Conservation (phyloP, 1,140 invertebrate species). For the Adoxophyes honmai region DNA sequence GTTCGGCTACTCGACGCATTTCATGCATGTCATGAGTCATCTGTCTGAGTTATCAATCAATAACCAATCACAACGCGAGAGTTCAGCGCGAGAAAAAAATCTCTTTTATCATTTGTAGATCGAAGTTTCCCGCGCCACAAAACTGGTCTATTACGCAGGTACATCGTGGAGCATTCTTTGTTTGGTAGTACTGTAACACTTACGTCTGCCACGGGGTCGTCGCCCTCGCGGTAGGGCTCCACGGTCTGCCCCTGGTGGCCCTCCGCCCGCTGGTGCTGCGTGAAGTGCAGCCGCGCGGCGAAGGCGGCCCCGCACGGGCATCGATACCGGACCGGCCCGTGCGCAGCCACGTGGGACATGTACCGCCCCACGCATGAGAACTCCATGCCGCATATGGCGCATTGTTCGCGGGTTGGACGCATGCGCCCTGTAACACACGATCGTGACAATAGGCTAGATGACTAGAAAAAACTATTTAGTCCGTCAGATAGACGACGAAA, state of each 20-base stretch:
- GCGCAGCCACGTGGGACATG: conserved; percentile 69
- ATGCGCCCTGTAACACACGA: conserved; percentile 33
- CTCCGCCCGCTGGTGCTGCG: conserved; percentile 74
- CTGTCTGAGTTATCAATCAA: no score
- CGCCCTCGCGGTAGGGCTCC: conserved; percentile 32
- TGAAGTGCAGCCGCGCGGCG: conserved; percentile 66
- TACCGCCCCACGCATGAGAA: conserved; percentile 60
- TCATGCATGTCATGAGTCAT: no score
- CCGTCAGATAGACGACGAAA: background rate
- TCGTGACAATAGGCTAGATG: no score
- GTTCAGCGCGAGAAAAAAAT: no score
- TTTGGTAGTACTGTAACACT: no score
- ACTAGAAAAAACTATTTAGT: no score
- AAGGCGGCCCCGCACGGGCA: conserved; percentile 76
- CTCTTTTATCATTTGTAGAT: no score
- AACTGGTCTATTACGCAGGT: no score
- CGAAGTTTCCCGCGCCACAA: no score
- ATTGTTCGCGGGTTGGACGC: conserved; percentile 36
- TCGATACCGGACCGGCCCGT: conserved; percentile 74
- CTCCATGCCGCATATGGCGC: conserved; percentile 58
- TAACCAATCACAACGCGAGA: no score
- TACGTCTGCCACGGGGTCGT: background rate
- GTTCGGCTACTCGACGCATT: no score
- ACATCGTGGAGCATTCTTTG: no score
- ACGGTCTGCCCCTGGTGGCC: conserved; percentile 72